phyloP scores from a whole-genome alignment of 2,888 invertebrate genomes.

The Drosophila melanosoma region DNA sequence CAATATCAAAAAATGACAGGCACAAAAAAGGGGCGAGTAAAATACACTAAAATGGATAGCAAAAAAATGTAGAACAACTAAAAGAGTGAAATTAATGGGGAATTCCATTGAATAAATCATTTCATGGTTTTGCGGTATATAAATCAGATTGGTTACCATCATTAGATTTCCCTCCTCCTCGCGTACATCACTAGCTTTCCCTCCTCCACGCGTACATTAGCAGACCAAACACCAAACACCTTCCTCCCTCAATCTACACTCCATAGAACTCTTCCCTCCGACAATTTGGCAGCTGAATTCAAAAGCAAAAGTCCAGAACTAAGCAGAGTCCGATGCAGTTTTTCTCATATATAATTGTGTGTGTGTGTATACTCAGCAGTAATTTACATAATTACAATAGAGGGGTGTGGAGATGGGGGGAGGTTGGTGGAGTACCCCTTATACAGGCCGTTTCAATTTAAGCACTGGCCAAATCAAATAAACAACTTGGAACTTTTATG shows the following conservation, averaged over 20 bases:
- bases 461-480: constrained; percentile 18
- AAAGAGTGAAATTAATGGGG: constrained; percentile 38
- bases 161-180: not conserved
- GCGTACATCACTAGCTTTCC: constrained; percentile 44
- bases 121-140: constrained; percentile 70
- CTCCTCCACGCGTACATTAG: constrained; percentile 47
- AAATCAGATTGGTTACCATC: constrained; percentile 64
- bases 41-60: not conserved
- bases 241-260: not conserved
- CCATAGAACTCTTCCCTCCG: not conserved
- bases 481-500: constrained; percentile 21
- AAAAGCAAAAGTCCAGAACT: constrained; percentile 31
- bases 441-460: not conserved
- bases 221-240: constrained; percentile 5
- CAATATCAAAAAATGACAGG: constrained; percentile 40
- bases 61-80: constrained; percentile 8
- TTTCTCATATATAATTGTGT: constrained; percentile 5
- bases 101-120: constrained; percentile 59
- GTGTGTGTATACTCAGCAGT: constrained; percentile 3
- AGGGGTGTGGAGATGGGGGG: not conserved
- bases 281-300: constrained; percentile 19
- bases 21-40: constrained; percentile 25
- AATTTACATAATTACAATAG: constrained; percentile 46
- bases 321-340: constrained; percentile 27
- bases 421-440: not conserved